Evolutionary conservation across 2,888 invertebrate species (phyloP).

Genomic region (Glaucopsyche alexis): DNA sequence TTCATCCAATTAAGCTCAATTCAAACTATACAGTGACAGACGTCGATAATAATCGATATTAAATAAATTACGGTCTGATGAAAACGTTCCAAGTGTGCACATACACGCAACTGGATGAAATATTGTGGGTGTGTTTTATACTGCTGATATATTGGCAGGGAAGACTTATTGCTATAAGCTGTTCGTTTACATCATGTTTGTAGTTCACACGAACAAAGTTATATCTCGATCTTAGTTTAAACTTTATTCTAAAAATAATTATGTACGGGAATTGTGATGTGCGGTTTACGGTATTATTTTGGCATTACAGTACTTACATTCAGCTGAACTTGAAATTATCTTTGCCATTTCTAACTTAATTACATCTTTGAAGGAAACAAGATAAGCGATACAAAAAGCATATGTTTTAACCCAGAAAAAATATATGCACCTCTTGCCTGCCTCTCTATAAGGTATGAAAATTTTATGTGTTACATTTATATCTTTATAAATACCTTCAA

Average conservation of each 20-base stretch:
- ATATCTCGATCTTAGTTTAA: background rate
- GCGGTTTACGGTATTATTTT: too few species aligned
- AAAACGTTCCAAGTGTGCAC: conserved; percentile 52
- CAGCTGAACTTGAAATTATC: too few species aligned
- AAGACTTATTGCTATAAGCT: conserved; percentile 62
- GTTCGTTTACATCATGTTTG: background rate
- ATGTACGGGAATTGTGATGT: too few species aligned
- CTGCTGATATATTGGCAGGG: conserved; percentile 43
- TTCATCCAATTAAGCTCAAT: conserved; percentile 12
- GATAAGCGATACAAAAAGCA: too few species aligned
- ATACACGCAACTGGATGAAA: conserved; percentile 34
- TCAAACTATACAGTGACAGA: conserved; percentile 25
- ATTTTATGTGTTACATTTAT: too few species aligned
- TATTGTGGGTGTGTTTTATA: conserved; percentile 32
- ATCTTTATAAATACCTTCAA: too few species aligned
- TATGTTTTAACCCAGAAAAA: too few species aligned
- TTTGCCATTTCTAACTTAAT: too few species aligned
- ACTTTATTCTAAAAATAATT: background rate
- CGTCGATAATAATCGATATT: conserved; percentile 51
- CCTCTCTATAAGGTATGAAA: too few species aligned
- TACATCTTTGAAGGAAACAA: too few species aligned
- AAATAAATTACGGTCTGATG: conserved; percentile 64
- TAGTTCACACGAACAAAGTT: background rate
- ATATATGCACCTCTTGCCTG: too few species aligned
- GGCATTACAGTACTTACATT: too few species aligned